A percentile compares a stretch with the other conserved stretches of the same genome.
These are phyloP conservation scores for Mythimna albipuncta DNA, from an alignment of 2,888 invertebrate genomes.

Conservation along the genomic window DNA sequence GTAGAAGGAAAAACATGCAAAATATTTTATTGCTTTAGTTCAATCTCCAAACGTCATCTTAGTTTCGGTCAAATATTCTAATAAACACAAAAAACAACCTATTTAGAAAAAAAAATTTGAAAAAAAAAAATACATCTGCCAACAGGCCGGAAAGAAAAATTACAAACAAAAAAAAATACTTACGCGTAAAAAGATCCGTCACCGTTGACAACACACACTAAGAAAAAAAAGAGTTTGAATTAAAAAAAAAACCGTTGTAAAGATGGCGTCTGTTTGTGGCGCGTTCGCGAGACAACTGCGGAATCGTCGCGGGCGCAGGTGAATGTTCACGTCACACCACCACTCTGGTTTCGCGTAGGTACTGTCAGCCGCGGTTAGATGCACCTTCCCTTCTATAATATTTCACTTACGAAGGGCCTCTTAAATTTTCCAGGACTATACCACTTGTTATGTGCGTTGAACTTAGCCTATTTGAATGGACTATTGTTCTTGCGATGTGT, in stretches of 20 bases:
- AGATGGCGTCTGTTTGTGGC: conserved; percentile 70
- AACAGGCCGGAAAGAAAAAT: conserved; percentile 8
- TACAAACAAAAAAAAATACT: conserved; percentile 57
- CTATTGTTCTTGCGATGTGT: conserved; percentile 78
- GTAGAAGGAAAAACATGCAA: conserved; percentile 5
- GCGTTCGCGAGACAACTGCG: conserved; percentile 82
- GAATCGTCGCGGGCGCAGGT: conserved; percentile 83
- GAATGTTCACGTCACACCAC: conserved; percentile 85
- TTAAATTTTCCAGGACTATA: conserved; percentile 80
- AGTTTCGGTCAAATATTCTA: background rate
- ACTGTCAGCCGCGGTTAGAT: conserved; percentile 73
- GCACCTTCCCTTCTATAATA: conserved; percentile 72
- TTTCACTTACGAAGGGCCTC: conserved; percentile 71
- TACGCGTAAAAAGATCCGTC: conserved; percentile 68
- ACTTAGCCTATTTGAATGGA: conserved; percentile 85
- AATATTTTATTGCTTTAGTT: background rate
- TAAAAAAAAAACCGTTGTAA: conserved; percentile 67
- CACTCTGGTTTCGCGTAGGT: conserved; percentile 85
- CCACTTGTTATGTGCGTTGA: conserved; percentile 84
- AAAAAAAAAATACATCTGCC: background rate
- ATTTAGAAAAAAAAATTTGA: background rate
- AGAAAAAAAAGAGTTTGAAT: conserved; percentile 65
- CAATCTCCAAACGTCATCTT: background rate
- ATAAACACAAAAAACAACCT: background rate
- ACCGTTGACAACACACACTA: conserved; percentile 80